phyloP scores from a whole-genome alignment of 2,113 vertebrate species.

The Malurus cyaneus region DNA sequence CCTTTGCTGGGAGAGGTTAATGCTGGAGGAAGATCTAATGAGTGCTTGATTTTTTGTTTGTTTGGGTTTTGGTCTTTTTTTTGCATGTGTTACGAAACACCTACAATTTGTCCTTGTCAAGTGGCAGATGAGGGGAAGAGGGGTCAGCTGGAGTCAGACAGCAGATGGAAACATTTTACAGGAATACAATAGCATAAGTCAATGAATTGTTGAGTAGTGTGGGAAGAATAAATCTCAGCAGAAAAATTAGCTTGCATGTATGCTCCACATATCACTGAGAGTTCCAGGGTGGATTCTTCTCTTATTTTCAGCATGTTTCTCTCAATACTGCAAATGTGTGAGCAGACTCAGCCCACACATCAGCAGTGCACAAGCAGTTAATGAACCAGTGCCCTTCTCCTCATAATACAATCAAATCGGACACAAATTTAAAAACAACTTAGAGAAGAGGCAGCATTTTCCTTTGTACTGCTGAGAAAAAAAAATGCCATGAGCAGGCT shows the following conservation, averaged over 20 bases:
- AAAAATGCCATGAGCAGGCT: background rate
- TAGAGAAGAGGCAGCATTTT: background rate
- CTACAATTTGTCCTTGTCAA: constrained; percentile 57
- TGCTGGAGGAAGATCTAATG: constrained; percentile 47
- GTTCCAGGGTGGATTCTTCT: background rate
- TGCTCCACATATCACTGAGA: fast-evolving
- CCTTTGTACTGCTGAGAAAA: background rate
- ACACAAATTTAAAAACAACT: background rate
- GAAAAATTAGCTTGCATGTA: background rate
- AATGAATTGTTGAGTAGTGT: constrained; percentile 62
- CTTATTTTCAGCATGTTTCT: background rate
- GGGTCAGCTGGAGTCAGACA: constrained; percentile 74
- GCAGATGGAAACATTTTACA: constrained; percentile 82
- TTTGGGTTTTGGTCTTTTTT: constrained; percentile 44
- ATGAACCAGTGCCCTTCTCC: background rate
- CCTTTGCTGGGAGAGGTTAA: constrained; percentile 2
- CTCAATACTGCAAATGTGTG: background rate
- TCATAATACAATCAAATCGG: background rate
- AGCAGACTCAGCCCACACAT: background rate
- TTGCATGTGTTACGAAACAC: constrained; percentile 23
- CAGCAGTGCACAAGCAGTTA: background rate
- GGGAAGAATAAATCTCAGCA: constrained; percentile 54
- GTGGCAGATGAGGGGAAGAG: constrained; percentile 33
- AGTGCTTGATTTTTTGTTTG: constrained; percentile 28
- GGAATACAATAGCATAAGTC: constrained; percentile 68